Percentiles rank a stretch among this genome's conserved stretches.
These are phyloP conservation scores for Hydropsyche betteni DNA, from an alignment of 2,888 invertebrate species.

Conservation along the genomic window DNA sequence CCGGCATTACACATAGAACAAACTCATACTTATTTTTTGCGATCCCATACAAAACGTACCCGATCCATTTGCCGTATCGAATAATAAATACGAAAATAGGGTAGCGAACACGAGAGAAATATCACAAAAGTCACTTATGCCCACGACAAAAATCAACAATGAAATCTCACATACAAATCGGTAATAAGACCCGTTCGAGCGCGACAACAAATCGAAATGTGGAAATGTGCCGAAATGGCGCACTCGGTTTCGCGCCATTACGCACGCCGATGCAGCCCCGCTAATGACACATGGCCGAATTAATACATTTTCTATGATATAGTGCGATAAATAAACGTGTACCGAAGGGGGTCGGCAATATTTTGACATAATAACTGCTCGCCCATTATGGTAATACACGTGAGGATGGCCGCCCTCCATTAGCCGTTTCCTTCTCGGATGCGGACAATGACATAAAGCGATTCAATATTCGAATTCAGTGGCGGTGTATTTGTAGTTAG, in stretches of 20 bases:
- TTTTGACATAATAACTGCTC: conserved; percentile 50
- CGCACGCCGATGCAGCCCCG: conserved; percentile 33
- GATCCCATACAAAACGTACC: no score
- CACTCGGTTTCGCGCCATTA: conserved; percentile 50
- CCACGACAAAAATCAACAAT: conserved; percentile 6
- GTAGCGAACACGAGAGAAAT: no score
- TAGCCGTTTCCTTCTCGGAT: conserved; percentile 41
- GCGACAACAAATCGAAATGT: conserved; percentile 1
- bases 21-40: no score
- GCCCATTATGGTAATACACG: conserved; percentile 50
- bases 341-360: conserved; percentile 41
- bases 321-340: neutral
- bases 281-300: conserved; percentile 49
- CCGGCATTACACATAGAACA: no score
- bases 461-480: conserved; percentile 43
- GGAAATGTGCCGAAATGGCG: conserved; percentile 29
- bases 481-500: conserved; percentile 15
- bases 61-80: no score
- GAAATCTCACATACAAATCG: conserved; percentile 7
- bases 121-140: no score
- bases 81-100: no score
- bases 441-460: conserved; percentile 32
- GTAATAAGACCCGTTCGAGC: neutral
- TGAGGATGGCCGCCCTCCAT: conserved; percentile 43
- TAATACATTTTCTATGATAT: conserved; percentile 28